phyloP scores from a whole-genome alignment of 92 coral and sea anemone species.

The Virgularia gustaviana region DNA sequence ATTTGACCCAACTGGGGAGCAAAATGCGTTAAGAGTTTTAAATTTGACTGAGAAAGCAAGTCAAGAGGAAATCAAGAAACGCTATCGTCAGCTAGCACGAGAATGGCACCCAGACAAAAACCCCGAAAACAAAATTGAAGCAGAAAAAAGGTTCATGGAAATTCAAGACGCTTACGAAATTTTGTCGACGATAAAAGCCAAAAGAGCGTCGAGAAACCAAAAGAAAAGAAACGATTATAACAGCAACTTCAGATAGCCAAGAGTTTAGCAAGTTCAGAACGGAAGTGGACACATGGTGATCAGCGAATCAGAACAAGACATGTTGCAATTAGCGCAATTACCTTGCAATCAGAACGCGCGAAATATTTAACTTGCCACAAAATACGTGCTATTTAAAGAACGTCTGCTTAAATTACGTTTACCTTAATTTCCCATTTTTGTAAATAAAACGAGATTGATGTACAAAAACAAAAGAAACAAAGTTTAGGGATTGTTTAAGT shows the following conservation, averaged over 20 bases:
- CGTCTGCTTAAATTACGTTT: too few species aligned
- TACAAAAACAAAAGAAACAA: too few species aligned
- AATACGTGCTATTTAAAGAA: too few species aligned
- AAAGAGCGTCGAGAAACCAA: slow-evolving; percentile 68
- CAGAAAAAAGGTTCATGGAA: slow-evolving; percentile 86
- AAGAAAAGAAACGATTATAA: slow-evolving; percentile 62
- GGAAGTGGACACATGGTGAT: too few species aligned
- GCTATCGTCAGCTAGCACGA: slow-evolving; percentile 83
- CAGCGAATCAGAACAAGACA: slow-evolving; percentile 4
- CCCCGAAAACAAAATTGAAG: slow-evolving; percentile 66
- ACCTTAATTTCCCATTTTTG: too few species aligned
- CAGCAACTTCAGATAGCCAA: too few species aligned
- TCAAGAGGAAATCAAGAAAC: slow-evolving; percentile 76
- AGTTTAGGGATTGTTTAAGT: too few species aligned
- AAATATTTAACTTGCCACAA: too few species aligned
- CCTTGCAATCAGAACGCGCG: too few species aligned
- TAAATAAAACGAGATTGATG: too few species aligned
- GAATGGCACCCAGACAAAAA: slow-evolving; percentile 93
- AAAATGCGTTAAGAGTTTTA: slow-evolving; percentile 81
- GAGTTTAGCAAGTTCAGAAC: too few species aligned
- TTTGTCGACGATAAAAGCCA: slow-evolving; percentile 72
- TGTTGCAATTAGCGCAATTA: too few species aligned
- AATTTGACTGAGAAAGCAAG: slow-evolving; percentile 78
- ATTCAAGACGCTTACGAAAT: slow-evolving; percentile 96
- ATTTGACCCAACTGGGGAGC: slow-evolving; percentile 97